Evolutionary conservation across 2,113 vertebrate species (phyloP), one percentile per base, ranked within the genome.

Genomic region (Toxotes jaculatrix): DNA sequence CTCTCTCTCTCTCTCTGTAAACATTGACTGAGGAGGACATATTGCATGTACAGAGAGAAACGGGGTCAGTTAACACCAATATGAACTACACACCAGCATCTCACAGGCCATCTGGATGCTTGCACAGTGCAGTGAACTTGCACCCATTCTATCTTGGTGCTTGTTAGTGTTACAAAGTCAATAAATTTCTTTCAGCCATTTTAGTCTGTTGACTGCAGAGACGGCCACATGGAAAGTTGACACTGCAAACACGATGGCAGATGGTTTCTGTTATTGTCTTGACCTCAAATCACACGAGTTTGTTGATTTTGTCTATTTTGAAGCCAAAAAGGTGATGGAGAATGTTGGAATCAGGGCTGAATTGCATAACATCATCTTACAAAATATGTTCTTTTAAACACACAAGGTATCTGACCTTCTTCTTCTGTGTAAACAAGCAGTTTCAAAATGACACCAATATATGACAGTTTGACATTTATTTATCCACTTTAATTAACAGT

Each of bases 11-110:
- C 1, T 36, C 11, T 67, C 13, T 63, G 71, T 17, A 65, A 87
- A 85, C 85, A 65, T 16, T 77, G 67, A 79, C 12, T 23, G 42
- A 65, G 11, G 32, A 65, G 40, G 67, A 76, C 76, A 74, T 45
- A 72, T 72, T 72, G 47, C 66, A 71, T 77, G 77, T 31, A 11
- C 56, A 76, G 36, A 65, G 57, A 43, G 34, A 75, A 67, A 36
- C 12, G 64, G 21, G 73, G 69, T 74, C 68, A 53, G 62, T 68
- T 62, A 49, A 23, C 47, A 56, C 13, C 27, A 27, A 17, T 42
- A 36, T 0, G 38, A 64, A 59, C 11, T 11, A 40, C 70, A 69
- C 51, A 66, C 2, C 51, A 47, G 16, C 14, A 47, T 60, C 21
- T 74, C 23, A 8, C 40, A 32, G 61, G 67, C 74, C 70, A 79